phyloP scores from a whole-genome alignment of 1,140 invertebrate species.

The Pristionchus pacificus region DNA sequence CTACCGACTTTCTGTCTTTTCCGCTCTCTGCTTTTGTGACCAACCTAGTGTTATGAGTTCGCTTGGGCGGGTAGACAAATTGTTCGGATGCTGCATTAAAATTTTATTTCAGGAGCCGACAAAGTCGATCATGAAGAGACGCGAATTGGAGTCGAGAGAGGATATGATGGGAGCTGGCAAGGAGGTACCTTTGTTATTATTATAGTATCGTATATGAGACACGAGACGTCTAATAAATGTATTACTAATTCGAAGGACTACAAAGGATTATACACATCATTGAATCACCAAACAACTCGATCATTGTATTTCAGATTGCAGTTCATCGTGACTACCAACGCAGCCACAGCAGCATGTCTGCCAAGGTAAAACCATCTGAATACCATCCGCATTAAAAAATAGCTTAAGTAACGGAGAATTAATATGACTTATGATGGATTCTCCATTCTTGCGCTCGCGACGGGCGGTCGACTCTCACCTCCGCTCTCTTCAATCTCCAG shows the following conservation, averaged over 20 bases:
- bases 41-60: background rate
- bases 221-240: background rate
- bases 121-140: slow-evolving; percentile 40
- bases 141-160: slow-evolving; percentile 34
- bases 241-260: background rate
- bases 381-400: too few species aligned
- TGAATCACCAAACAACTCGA: too few species aligned
- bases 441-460: too few species aligned
- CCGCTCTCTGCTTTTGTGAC: background rate
- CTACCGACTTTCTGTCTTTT: background rate
- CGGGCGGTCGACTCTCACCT: too few species aligned
- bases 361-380: slow-evolving; percentile 16
- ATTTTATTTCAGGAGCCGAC: slow-evolving; percentile 40
- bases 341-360: slow-evolving; percentile 6
- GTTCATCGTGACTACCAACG: slow-evolving; percentile 13
- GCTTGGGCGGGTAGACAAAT: background rate
- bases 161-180: slow-evolving; percentile 28
- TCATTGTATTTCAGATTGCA: slow-evolving; percentile 22
- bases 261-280: too few species aligned
- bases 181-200: too few species aligned
- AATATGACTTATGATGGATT: too few species aligned
- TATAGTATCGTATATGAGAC: too few species aligned
- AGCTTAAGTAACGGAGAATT: too few species aligned
- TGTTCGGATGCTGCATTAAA: too few species aligned
- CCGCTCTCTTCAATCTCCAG: too few species aligned